These are phyloP conservation scores for Centruroides vittatus DNA, from an alignment of 1,140 invertebrate species.

Conservation along the genomic window DNA sequence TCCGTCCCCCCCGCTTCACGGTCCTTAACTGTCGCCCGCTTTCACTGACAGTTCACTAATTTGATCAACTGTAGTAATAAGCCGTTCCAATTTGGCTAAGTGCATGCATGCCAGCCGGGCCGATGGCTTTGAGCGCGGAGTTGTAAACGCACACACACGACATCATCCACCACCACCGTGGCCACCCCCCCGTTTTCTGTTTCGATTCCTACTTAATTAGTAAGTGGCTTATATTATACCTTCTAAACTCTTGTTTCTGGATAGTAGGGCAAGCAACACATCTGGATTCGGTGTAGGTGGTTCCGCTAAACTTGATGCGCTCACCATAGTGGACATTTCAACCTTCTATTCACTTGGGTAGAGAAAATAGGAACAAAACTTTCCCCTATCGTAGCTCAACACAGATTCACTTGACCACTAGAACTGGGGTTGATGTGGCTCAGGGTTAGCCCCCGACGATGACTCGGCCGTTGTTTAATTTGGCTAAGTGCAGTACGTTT, in stretches of 20 bases:
- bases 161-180: neutral
- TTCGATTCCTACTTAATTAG: constrained; percentile 12
- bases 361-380: no score
- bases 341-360: no score
- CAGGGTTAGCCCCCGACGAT: no score
- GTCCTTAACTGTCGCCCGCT: constrained; percentile 2
- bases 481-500: no score
- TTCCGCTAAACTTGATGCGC: constrained; percentile 2
- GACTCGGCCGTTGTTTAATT: no score
- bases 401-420: no score
- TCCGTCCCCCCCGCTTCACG: neutral
- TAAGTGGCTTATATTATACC: constrained; percentile 38
- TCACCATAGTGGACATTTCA: constrained; percentile 13
- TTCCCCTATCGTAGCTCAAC: no score
- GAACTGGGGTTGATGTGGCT: no score
- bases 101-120: constrained; percentile 7
- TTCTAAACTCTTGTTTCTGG: constrained; percentile 73
- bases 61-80: constrained; percentile 16
- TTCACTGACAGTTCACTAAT: constrained; percentile 16
- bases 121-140: neutral
- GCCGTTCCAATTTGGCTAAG: constrained; percentile 16
- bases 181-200: neutral
- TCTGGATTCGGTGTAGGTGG: constrained; percentile 49
- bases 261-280: constrained; percentile 60
- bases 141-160: no score